Evolutionary conservation across 2,888 invertebrate species (phyloP).

Genomic region (Bombylius major): DNA sequence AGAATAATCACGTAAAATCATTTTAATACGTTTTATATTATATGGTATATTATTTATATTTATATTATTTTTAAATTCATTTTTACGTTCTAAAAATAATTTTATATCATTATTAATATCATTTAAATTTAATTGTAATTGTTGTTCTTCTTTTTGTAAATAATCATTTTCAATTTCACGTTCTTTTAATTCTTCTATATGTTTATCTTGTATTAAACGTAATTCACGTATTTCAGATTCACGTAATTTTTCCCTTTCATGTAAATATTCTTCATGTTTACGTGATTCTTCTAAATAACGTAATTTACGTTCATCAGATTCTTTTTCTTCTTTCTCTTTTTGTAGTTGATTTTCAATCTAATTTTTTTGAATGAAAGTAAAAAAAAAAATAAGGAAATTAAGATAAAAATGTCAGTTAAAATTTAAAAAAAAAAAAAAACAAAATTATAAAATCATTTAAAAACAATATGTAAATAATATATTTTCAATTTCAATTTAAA

Average conservation of each 20-base stretch:
- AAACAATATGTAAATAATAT: no score
- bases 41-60: slow-evolving; percentile 1
- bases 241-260: slow-evolving; percentile 28
- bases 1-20: slow-evolving; percentile 35
- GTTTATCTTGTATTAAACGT: slow-evolving; percentile 29
- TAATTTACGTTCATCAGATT: slow-evolving; percentile 28
- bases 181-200: slow-evolving; percentile 27
- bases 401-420: background rate
- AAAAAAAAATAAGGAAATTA: slow-evolving; percentile 5
- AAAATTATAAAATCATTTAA: background rate
- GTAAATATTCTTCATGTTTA: slow-evolving; percentile 39
- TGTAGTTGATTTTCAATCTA: slow-evolving; percentile 32
- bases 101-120: slow-evolving; percentile 34
- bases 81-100: slow-evolving; percentile 25
- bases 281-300: slow-evolving; percentile 33
- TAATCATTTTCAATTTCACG: slow-evolving; percentile 27
- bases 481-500: no score
- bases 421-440: background rate
- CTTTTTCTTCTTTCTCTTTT: slow-evolving; percentile 33
- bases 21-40: slow-evolving; percentile 35
- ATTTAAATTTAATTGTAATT: slow-evolving; percentile 26
- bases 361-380: no score
- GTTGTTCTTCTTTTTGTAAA: slow-evolving; percentile 31
- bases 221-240: slow-evolving; percentile 31
- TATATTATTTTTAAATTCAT: slow-evolving; percentile 26